phyloP scores from a whole-genome alignment of 2,888 invertebrate species.

The Leucoptera coffeella region DNA sequence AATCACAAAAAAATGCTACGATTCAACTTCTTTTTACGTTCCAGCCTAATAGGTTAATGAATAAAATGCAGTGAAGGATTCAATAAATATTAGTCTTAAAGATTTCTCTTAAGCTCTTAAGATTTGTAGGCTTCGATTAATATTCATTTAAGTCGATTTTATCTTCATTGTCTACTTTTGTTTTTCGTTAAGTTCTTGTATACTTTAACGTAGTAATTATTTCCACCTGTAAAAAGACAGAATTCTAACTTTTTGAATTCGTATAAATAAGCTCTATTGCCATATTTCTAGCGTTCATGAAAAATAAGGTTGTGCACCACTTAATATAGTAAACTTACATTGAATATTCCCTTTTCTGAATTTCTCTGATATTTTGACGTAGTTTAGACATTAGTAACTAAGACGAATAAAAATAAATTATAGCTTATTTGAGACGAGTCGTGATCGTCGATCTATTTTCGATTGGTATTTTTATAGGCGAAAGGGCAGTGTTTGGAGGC shows the following conservation, averaged over 20 bases:
- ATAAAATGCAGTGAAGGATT: conserved; percentile 14
- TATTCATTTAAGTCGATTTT: no score
- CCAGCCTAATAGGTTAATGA: conserved; percentile 39
- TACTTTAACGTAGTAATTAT: no score
- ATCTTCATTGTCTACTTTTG: no score
- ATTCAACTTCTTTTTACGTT: conserved; percentile 18
- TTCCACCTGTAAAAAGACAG: no score
- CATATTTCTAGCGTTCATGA: conserved; percentile 44
- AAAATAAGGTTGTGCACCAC: conserved; percentile 53
- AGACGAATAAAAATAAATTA: conserved; percentile 39
- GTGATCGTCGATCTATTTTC: conserved; percentile 49
- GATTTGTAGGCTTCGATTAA: no score
- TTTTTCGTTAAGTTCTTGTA: no score
- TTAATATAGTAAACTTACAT: conserved; percentile 41
- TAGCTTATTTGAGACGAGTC: conserved; percentile 34
- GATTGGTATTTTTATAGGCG: conserved; percentile 53
- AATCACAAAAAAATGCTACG: neutral
- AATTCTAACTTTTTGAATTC: no score
- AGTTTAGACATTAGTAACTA: conserved; percentile 33
- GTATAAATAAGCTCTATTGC: neutral
- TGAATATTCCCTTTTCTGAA: conserved; percentile 50
- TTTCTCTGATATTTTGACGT: conserved; percentile 52
- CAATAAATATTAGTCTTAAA: conserved; percentile 19
- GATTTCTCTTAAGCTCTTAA: conserved; percentile 14
- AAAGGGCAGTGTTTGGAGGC: conserved; percentile 40